These are phyloP conservation scores for human DNA, from an alignment of 2,113 vertebrate species.

Conservation along the genomic window GRCh38 chrX:69056001-69056500, in stretches of 20 bases:
- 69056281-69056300: constrained; percentile 35
- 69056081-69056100: neutral
- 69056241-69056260: neutral
- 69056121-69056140: too few species aligned
- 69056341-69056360: neutral
- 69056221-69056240: constrained; percentile 29
- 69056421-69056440: neutral
- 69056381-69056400: neutral
- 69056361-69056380: neutral
- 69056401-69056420: neutral
- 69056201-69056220: neutral
- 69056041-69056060: neutral
- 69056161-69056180: neutral
- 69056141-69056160: too few species aligned
- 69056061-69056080: neutral
- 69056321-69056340: neutral
- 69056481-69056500: neutral
- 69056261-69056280: neutral
- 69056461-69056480: neutral
- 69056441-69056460: neutral
- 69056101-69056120: neutral
- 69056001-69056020: neutral
- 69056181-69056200: neutral
- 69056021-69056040: neutral
- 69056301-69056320: neutral